These are phyloP conservation scores for Euborellia annulipes DNA, from an alignment of 1,140 invertebrate genomes.

Conservation along the genomic window DNA sequence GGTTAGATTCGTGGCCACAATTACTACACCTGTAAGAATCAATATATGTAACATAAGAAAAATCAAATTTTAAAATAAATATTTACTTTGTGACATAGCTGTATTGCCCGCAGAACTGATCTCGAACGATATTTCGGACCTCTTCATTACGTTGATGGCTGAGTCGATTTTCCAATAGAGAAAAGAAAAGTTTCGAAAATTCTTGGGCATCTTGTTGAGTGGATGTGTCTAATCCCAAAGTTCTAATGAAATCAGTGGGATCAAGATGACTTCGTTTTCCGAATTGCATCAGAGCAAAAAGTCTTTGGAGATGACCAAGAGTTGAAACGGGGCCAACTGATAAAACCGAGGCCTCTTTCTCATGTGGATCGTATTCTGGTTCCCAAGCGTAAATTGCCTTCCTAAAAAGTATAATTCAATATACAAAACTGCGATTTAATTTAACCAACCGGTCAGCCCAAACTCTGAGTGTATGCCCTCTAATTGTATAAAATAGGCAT, in stretches of 20 bases:
- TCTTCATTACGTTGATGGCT: slow-evolving; percentile 26
- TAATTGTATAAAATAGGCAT: no score
- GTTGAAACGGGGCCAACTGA: slow-evolving; percentile 25
- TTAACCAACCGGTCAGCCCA: no score
- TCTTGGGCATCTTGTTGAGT: slow-evolving; percentile 57
- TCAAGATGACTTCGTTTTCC: slow-evolving; percentile 40
- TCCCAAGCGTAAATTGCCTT: slow-evolving; percentile 46
- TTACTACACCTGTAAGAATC: slow-evolving; percentile 35
- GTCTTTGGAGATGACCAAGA: slow-evolving; percentile 45
- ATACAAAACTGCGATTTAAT: no score
- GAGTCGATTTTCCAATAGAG: slow-evolving; percentile 38
- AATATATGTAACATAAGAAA: slow-evolving; percentile 14
- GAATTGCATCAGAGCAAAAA: slow-evolving; percentile 49
- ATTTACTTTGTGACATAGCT: slow-evolving; percentile 44
- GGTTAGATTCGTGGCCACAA: slow-evolving; percentile 40
- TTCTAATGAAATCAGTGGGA: slow-evolving; percentile 42
- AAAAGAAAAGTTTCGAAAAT: slow-evolving; percentile 51
- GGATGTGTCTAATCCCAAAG: slow-evolving; percentile 44
- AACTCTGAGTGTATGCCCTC: no score
- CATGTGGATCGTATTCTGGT: slow-evolving; percentile 33
- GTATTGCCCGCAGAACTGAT: slow-evolving; percentile 46
- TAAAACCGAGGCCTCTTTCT: slow-evolving; percentile 23
- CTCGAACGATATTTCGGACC: slow-evolving; percentile 36
- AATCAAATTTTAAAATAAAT: slow-evolving; percentile 1
- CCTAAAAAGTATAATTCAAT: no score